Conservation (phyloP, 2,888 invertebrate genomes). For the Actias luna region DNA sequence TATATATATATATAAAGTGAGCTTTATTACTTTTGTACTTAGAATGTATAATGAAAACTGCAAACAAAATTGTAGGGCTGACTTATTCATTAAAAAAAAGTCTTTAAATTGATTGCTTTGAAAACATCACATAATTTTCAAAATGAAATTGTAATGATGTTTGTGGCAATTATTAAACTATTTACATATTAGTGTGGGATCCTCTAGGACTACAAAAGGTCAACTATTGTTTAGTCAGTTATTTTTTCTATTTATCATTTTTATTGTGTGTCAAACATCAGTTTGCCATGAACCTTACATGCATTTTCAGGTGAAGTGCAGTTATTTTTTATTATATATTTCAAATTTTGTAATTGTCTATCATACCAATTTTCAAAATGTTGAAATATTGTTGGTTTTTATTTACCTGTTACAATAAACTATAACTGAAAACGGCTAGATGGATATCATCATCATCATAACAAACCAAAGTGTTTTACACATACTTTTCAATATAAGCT, state of each 20-base stretch:
- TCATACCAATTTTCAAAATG: neutral
- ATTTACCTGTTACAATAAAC: too few relatives aligned
- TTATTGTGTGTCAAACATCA: neutral
- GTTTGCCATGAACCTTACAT: neutral
- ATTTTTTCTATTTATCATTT: neutral
- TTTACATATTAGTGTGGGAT: too few relatives aligned
- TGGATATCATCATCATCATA: too few relatives aligned
- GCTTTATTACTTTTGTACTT: neutral
- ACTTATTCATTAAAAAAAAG: constrained; percentile 5
- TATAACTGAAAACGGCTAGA: too few relatives aligned
- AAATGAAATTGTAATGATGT: neutral
- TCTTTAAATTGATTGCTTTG: neutral
- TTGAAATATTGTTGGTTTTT: too few relatives aligned
- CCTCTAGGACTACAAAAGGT: too few relatives aligned
- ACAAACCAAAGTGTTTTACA: too few relatives aligned
- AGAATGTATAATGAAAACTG: constrained; percentile 3
- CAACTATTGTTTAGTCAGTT: neutral
- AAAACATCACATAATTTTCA: constrained; percentile 2
- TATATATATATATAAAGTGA: constrained; percentile 17
- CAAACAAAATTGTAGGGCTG: constrained; percentile 1
- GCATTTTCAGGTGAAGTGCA: neutral
- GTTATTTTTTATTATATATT: neutral
- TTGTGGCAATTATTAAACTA: neutral
- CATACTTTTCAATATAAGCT: neutral
- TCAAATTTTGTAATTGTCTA: neutral